Evolutionary conservation across 2,888 invertebrate species (phyloP), one percentile per base, ranked within the genome.

Genomic region (Tanypteryx hageni): DNA sequence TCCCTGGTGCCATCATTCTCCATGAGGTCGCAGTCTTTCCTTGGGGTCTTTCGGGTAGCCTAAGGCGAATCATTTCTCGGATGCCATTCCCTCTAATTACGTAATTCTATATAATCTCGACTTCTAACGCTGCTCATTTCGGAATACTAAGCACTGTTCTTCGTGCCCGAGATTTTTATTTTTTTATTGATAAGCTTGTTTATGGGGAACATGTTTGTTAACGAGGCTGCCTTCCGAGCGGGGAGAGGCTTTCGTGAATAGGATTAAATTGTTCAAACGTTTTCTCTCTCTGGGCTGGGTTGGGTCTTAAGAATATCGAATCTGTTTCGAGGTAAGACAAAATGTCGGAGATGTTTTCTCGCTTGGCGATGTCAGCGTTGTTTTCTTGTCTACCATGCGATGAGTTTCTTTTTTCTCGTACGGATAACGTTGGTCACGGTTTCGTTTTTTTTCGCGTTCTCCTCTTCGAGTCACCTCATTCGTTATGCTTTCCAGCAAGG

Each of bases 81-180:
- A 27, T 76, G 76, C 14, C 76, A 76, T 76, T 22, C 76, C 27
- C 27, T 76, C 76, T 76, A 76, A 76, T 27, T 76, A 7, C 22
- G 10, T 76, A 76, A 76, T 76, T 76, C 76, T 14, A 76, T 76
- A 76, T 76, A 22, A 76, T 76, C 76, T 76, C 76, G 76, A 22
- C 27, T 76, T 27, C 76, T 27, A 76, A 76, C 22, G 76, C 4
- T 27, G 76, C 76, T 76, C 76, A 76, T 76, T 76, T 76, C 27
- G 9, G 76, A 44, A 44, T 76, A 27, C 76, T 27, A 10, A 76
- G 76, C 22, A 76, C 22, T 27, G 76, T 27, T 76, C 76, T 27
- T 27, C 27, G 76, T 4, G 27, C 22, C 22, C 44, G 44, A 44
- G 10, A 0, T 27, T 76, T 76, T 76, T 27, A 27, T 22, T 76